Evolutionary conservation across 2,113 vertebrate species (phyloP).

Genomic region (Malurus elegans): DNA sequence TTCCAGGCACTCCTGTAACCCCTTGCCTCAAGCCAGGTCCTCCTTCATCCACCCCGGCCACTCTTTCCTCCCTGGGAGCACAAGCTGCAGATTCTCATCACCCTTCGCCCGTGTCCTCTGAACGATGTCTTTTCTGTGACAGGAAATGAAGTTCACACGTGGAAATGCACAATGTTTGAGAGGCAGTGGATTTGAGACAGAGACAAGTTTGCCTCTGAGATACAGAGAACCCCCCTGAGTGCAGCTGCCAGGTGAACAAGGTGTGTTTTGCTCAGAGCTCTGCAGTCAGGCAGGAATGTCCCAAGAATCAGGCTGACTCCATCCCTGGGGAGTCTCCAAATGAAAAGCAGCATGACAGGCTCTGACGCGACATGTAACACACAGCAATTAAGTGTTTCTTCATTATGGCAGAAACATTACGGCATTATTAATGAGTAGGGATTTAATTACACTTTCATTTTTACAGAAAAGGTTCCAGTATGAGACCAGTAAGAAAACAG

Average conservation of each 20-base stretch:
- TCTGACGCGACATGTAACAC: neutral
- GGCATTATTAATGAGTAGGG: neutral
- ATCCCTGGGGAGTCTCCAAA: neutral
- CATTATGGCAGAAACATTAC: neutral
- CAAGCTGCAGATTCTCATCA: neutral
- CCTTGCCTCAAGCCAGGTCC: neutral
- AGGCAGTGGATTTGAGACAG: neutral
- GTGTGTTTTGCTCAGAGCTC: neutral
- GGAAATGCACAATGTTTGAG: neutral
- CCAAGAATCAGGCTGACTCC: neutral
- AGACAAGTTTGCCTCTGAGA: neutral
- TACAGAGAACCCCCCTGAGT: neutral
- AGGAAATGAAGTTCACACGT: neutral
- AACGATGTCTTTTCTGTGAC: neutral
- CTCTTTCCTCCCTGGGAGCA: neutral
- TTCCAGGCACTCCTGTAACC: neutral
- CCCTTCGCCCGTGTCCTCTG: neutral
- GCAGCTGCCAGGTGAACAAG: neutral
- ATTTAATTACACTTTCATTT: neutral
- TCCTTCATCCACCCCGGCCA: neutral
- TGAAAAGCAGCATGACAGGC: neutral
- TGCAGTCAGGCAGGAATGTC: rapidly evolving
- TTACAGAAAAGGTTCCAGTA: neutral
- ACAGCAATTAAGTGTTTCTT: neutral
- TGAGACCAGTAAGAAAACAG: neutral